phyloP scores from a whole-genome alignment of 2,888 invertebrate species.

The Aleiodes testaceus region DNA sequence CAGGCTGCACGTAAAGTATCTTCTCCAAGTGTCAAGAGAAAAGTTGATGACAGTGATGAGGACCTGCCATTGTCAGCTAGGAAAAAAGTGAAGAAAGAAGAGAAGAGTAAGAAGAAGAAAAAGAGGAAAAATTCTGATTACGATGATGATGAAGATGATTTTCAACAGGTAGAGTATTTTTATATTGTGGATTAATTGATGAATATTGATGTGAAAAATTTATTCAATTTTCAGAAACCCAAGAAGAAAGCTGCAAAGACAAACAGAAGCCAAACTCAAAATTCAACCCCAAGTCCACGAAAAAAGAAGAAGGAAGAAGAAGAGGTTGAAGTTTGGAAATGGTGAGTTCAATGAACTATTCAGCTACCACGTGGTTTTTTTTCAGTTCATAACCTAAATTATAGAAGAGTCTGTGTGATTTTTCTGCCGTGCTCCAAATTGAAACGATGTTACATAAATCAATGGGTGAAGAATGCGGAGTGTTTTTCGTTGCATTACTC shows the following conservation, averaged over 20 bases:
- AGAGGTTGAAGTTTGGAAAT: conserved; percentile 91
- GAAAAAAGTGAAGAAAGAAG: conserved; percentile 79
- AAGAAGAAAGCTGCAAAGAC: conserved; percentile 62
- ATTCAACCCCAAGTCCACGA: conserved; percentile 74
- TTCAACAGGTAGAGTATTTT: conserved; percentile 60
- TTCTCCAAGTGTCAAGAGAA: conserved; percentile 71
- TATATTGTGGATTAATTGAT: background rate
- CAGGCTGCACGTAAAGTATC: conserved; percentile 59
- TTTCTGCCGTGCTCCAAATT: background rate
- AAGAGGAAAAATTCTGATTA: conserved; percentile 59
- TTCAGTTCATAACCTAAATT: conserved; percentile 47
- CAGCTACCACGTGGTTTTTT: conserved; percentile 44
- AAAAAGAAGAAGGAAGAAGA: conserved; percentile 89
- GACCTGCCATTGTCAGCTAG: conserved; percentile 79
- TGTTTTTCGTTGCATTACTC: background rate
- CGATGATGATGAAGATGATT: conserved; percentile 61
- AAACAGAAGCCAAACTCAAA: conserved; percentile 59
- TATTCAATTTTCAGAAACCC: conserved; percentile 57
- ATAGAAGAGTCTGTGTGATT: background rate
- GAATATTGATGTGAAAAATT: background rate
- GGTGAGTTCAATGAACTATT: conserved; percentile 76
- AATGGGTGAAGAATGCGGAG: conserved; percentile 8
- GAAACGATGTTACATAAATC: background rate
- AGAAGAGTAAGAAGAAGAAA: conserved; percentile 78
- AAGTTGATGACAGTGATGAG: conserved; percentile 76